phyloP scores from a whole-genome alignment of 2,888 invertebrate species.

The Dasypolia templi region DNA sequence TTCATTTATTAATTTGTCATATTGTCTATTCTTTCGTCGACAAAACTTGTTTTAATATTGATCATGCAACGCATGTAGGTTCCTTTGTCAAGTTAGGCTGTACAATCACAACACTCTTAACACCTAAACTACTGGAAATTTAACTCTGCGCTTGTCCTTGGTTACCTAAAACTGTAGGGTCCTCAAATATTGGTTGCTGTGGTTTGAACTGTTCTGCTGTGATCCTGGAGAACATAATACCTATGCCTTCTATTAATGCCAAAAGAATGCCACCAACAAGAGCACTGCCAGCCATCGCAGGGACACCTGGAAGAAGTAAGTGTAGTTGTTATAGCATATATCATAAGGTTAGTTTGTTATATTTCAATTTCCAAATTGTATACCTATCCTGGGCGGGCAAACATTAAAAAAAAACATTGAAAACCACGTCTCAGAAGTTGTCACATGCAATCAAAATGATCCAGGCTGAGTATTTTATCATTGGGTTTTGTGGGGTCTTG shows the following conservation, averaged over 20 bases:
- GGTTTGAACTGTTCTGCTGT: slow-evolving; percentile 98
- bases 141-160: slow-evolving; percentile 83
- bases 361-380: neutral
- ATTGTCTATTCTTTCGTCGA: too few relatives aligned
- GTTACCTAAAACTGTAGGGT: slow-evolving; percentile 93
- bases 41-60: too few relatives aligned
- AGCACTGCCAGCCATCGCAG: slow-evolving; percentile 98
- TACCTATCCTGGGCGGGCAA: neutral
- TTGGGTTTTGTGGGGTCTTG: too few relatives aligned
- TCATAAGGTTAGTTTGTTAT: neutral
- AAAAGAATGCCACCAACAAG: slow-evolving; percentile 98
- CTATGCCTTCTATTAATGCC: slow-evolving; percentile 99
- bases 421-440: neutral
- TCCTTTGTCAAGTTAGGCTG: slow-evolving; percentile 54
- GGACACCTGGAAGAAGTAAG: slow-evolving; percentile 88
- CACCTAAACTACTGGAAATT: slow-evolving; percentile 78
- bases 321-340: neutral
- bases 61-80: too few relatives aligned
- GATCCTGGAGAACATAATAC: slow-evolving; percentile 97
- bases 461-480: too few relatives aligned
- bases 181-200: slow-evolving; percentile 93
- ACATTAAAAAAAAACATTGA: too few relatives aligned
- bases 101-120: slow-evolving; percentile 67
- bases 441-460: neutral
- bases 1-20: too few relatives aligned